Percentiles rank a stretch among this genome's conserved stretches.
Conservation (phyloP, 2,113 vertebrate genomes). For the Dryoscopus gambensis region DNA sequence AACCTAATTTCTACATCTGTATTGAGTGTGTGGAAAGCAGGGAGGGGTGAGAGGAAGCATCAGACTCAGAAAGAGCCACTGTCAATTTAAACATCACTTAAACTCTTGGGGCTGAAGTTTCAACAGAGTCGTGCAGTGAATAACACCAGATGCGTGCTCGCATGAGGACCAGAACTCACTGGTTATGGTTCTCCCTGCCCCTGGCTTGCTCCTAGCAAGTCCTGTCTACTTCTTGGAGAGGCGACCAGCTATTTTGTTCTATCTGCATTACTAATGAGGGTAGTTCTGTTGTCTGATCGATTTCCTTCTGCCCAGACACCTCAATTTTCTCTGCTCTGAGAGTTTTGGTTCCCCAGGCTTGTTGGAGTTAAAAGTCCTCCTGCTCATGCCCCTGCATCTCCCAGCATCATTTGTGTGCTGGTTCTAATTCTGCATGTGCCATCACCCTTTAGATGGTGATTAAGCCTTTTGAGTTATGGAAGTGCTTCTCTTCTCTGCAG, state of each 20-base stretch:
- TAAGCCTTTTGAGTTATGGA: background rate
- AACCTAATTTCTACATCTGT: constrained; percentile 8
- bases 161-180: rapidly evolving
- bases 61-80: background rate
- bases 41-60: background rate
- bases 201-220: background rate
- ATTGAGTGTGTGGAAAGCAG: background rate
- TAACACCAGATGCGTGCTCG: background rate
- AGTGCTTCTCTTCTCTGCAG: background rate
- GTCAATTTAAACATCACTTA: background rate
- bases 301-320: background rate
- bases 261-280: background rate
- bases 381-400: background rate
- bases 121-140: background rate
- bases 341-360: background rate
- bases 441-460: background rate
- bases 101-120: background rate
- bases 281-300: background rate
- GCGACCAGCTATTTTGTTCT: background rate
- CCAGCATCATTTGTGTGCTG: background rate
- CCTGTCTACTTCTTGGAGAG: background rate
- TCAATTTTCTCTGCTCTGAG: background rate
- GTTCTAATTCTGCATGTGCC: background rate
- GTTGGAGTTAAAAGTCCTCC: background rate
- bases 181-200: background rate